Percentiles rank a stretch among this genome's conserved stretches.
These are phyloP conservation scores for Aurelia sp. DNA, from an alignment of 30 jellyfish, hydroid and myxozoan species.

Conservation along the genomic window DNA sequence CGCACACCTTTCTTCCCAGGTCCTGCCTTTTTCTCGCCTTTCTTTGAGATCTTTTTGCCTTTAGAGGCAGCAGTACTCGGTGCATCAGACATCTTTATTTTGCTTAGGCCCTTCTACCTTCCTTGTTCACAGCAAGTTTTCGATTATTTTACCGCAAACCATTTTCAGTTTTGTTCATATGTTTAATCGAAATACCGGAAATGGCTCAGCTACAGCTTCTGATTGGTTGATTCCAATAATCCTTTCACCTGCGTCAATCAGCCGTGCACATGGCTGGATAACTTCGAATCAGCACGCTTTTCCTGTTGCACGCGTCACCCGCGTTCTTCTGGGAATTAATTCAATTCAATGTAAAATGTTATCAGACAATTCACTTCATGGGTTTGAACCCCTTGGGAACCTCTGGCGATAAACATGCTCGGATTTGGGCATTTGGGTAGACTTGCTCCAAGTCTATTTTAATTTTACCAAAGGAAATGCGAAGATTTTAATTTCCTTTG, in stretches of 20 bases:
- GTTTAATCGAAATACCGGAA: conserved; percentile 67
- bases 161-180: no score
- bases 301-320: not conserved
- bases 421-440: no score
- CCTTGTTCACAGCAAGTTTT: not conserved
- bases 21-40: conserved; percentile 84
- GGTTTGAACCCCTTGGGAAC: no score
- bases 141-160: not conserved
- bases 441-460: no score
- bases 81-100: conserved; percentile 68
- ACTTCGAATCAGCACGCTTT: not conserved
- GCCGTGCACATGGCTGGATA: not conserved
- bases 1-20: conserved; percentile 74
- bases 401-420: no score
- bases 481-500: no score
- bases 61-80: conserved; percentile 62
- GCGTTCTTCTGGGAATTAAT: not conserved
- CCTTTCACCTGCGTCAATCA: no score
- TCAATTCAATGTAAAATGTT: no score
- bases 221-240: conserved; percentile 22
- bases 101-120: not conserved
- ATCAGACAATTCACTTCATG: no score
- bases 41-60: conserved; percentile 76
- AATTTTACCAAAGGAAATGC: no score
- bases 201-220: conserved; percentile 44